Conservation (phyloP, 2,113 vertebrate species). For the Tricholaema leucomelas region DNA sequence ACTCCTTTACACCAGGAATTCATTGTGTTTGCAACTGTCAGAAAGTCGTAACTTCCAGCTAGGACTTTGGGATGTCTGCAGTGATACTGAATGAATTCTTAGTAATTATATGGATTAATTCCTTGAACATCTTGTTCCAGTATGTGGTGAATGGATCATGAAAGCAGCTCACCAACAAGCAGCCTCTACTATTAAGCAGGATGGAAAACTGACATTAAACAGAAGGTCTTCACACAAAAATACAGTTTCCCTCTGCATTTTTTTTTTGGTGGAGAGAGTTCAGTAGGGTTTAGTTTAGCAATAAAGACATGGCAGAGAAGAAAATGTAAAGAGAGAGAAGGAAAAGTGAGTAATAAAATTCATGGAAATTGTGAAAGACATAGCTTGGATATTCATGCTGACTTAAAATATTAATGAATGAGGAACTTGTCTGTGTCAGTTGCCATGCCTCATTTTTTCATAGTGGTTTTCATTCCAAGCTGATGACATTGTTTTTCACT, state of each 20-base stretch:
- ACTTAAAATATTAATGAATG: slow-evolving; percentile 29
- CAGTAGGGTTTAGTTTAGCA: background rate
- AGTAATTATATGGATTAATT: background rate
- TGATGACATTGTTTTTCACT: slow-evolving; percentile 13
- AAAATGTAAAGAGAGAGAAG: background rate
- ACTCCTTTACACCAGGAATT: background rate
- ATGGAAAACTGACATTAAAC: background rate
- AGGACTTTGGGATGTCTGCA: background rate
- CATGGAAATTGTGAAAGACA: background rate
- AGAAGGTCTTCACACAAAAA: background rate
- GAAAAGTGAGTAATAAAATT: background rate
- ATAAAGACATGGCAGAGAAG: background rate
- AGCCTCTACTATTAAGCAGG: background rate
- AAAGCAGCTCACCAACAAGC: background rate
- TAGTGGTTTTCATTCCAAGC: background rate
- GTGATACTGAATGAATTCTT: background rate
- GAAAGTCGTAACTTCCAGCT: background rate
- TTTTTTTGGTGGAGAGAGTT: background rate
- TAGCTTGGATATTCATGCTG: background rate
- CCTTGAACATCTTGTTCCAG: background rate
- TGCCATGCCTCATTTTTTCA: background rate
- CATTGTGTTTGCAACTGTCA: background rate
- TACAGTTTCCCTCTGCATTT: background rate
- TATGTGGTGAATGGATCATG: background rate
- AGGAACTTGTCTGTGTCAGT: background rate